Base-by-base conservation (phyloP, 2,888 invertebrate genomes). In the Linyphia triangularis region DNA sequence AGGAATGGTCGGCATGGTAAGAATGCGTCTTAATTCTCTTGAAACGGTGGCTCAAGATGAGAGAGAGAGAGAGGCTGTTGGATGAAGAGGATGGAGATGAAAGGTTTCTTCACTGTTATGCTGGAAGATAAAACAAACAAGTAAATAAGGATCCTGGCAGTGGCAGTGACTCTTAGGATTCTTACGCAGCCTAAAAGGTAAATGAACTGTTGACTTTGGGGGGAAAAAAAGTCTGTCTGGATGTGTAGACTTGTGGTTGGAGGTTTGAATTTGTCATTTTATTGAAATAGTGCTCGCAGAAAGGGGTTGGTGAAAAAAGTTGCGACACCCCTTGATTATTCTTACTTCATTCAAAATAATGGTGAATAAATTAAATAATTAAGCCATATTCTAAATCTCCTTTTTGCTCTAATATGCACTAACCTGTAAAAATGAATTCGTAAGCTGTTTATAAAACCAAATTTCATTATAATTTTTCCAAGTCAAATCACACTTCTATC, bases 1-100 rank as follows among this genome's bases (percentile, higher is more conserved):
- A 9, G 81, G 86, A 22, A 88, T 69, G 6, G 24, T 57, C 22
- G 77, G 70, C 81, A 81, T 81, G 9, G 13, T n/a, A n/a, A n/a
- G n/a, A n/a, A n/a, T n/a, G n/a, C n/a, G n/a, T n/a, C n/a, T n/a
- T n/a, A n/a, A n/a, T n/a, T n/a, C n/a, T n/a, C n/a, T n/a, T n/a
- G 59, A 59, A 13, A 10, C 9, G 28, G 73, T 57, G 33, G 73
- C 28, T 57, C 9, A 33, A 73, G 73, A 73, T 57, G 57, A 73
- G 57, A 22, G 28, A 51, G 59, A 30, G 61, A n/a, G 59, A 73
- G 57, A 9, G 40, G 9, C 16, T 10, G 40, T 10, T 33, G 57
- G 57, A 26, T 2, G 13, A 70, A 6, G 6, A 61, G 37, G 61
- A 63, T 77, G 16, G n/a, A 16, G n/a, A n/a, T n/a, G n/a, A 26